These are phyloP conservation scores for Poeciliopsis retropinna DNA, from an alignment of 2,113 vertebrate genomes.

Conservation along the genomic window DNA sequence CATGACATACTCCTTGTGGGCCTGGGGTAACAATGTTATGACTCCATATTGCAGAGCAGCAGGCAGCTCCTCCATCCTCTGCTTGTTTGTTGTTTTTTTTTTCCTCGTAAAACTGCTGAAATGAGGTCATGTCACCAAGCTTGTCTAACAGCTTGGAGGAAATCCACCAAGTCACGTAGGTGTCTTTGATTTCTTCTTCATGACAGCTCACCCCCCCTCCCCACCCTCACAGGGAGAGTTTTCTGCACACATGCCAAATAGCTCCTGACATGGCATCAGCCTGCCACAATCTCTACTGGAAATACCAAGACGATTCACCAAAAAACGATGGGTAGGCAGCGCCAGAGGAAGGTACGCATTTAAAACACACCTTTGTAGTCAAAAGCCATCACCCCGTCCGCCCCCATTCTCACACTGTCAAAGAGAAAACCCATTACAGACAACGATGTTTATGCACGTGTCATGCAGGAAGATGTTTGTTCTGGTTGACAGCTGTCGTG, in stretches of 20 bases:
- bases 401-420: not conserved
- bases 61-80: constrained; percentile 21
- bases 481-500: constrained; percentile 80
- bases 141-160: constrained; percentile 34
- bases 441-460: constrained; percentile 18
- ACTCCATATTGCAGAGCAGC: constrained; percentile 47
- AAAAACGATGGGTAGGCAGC: constrained; percentile 35
- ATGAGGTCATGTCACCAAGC: constrained; percentile 54
- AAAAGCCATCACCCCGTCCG: not conserved
- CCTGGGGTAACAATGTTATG: constrained; percentile 36
- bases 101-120: constrained; percentile 29
- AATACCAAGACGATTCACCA: constrained; percentile 37
- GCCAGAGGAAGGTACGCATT: constrained; percentile 18
- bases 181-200: constrained; percentile 58
- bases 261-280: constrained; percentile 58
- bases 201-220: constrained; percentile 50
- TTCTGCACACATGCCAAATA: constrained; percentile 44
- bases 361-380: constrained; percentile 1
- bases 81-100: constrained; percentile 11
- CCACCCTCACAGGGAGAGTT: constrained; percentile 17
- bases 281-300: constrained; percentile 49
- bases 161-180: constrained; percentile 40
- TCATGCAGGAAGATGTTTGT: constrained; percentile 51
- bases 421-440: not conserved
- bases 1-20: constrained; percentile 30